Evolutionary conservation across 2,797 vertebrate species (phyloP).

Genomic region (Masticophis lateralis): DNA sequence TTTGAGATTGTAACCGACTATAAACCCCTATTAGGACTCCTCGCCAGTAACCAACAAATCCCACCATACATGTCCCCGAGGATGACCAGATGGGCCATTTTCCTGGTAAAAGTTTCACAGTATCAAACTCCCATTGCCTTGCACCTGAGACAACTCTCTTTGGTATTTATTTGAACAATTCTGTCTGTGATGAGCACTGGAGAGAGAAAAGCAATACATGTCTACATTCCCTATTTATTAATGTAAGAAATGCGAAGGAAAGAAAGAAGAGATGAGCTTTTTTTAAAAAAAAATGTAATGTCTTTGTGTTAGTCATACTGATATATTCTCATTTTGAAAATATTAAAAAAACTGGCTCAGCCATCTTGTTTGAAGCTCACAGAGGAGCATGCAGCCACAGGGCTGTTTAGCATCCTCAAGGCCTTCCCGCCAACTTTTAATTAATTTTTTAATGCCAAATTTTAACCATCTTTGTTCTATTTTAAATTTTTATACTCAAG

Average conservation of each 20-base stretch:
- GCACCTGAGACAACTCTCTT: background rate
- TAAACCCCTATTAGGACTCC: no score
- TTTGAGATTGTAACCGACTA: no score
- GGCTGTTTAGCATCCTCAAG: background rate
- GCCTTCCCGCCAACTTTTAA: background rate
- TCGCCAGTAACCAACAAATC: no score
- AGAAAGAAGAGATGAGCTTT: background rate
- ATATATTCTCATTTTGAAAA: background rate
- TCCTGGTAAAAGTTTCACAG: background rate
- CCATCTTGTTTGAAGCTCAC: background rate
- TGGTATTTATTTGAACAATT: background rate
- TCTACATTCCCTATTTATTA: background rate
- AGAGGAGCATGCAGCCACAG: background rate
- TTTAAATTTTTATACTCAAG: background rate
- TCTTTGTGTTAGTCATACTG: background rate
- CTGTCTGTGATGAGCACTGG: background rate
- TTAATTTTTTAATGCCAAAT: background rate
- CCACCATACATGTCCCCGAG: no score
- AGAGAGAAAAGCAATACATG: background rate
- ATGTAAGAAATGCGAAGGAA: background rate
- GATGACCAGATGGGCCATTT: background rate
- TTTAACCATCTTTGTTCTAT: background rate
- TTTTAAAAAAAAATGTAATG: background rate
- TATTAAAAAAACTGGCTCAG: background rate
- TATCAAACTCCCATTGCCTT: background rate